A percentile compares a stretch with the other conserved stretches of the same genome.
These are phyloP conservation scores for Syngnathus rostellatus DNA, from an alignment of 2,797 vertebrate species.

Conservation along the genomic window DNA sequence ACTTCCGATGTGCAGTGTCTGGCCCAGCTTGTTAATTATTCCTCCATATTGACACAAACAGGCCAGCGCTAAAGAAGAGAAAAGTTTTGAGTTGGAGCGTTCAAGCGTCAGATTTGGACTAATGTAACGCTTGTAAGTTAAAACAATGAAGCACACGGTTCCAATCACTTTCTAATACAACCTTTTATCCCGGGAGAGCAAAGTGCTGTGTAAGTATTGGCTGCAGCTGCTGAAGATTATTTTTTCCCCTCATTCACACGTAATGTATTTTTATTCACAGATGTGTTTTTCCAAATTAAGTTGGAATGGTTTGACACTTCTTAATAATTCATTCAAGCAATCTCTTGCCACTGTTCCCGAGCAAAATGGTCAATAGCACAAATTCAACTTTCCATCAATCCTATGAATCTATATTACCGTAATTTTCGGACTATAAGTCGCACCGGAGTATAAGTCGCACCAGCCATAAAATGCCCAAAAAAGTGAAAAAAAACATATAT, in stretches of 20 bases:
- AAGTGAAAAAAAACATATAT: too few species aligned
- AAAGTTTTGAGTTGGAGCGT: conserved; percentile 19
- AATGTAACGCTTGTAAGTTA: not conserved
- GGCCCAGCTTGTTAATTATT: conserved; percentile 52
- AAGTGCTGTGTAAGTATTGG: conserved; percentile 54
- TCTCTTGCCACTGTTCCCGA: too few species aligned
- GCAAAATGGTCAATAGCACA: too few species aligned
- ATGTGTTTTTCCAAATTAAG: not conserved
- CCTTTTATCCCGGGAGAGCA: conserved; percentile 49
- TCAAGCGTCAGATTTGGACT: conserved; percentile 19
- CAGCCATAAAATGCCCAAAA: too few species aligned
- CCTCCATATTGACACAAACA: conserved; percentile 37
- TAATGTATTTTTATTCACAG: conserved; percentile 27
- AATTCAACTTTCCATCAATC: too few species aligned
- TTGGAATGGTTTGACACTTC: not conserved
- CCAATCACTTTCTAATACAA: conserved; percentile 40
- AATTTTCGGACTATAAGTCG: too few species aligned
- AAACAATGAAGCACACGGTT: conserved; percentile 54
- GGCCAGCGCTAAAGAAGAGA: conserved; percentile 25
- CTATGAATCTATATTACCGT: too few species aligned
- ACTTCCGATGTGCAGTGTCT: conserved; percentile 32
- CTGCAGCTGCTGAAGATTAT: conserved; percentile 34
- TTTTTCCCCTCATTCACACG: conserved; percentile 10
- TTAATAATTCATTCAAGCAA: too few species aligned
- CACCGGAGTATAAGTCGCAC: too few species aligned